Evolutionary conservation across 2,797 vertebrate species (phyloP), one percentile per base, ranked within the genome.

Genomic region (Jordanella pulchra): DNA sequence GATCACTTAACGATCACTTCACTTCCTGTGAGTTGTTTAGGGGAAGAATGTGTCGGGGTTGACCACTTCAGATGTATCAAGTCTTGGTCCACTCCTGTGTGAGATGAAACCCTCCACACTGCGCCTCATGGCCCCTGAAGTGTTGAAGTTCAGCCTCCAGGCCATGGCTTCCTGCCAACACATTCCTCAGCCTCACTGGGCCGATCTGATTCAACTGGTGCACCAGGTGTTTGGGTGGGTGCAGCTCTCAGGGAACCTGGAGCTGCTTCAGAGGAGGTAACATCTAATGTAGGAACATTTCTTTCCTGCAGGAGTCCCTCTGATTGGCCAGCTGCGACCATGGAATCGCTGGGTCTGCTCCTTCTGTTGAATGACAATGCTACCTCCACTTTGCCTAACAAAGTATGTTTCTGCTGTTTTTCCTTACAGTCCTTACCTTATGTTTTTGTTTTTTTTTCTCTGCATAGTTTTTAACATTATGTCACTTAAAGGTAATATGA

Each of bases 81-180:
- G 32, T 60, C 78, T 95, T 0, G 93, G 93, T 2, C 78, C 72
- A 0, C 73, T 95, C 17, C 0, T 94, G 71, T 95, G 94, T 75
- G 91, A 94, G 79, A 47, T 95, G 60, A 15, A 74, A 1, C 80
- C 91, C 3, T 74, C 71, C 28, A 77, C 87, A 44, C 85, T 95
- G 21, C 9, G 51, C 4, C 77, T 75, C 51, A 69, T 93, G 84
- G 69, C 69, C 14, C 25, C 82, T 0, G 71, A 78, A 12, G 86
- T 89, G 66, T 79, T 87, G 45, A 91, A 83, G 3, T 45, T 73
- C 75, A 88, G 72, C 55, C 86, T 95, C 30, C 28, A 65, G 73
- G 56, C 67, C 12, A 77, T 94, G 81, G 87, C 87, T 3, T 79
- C 77, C 66, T 95, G 94, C 67, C n/a, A 65, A 6, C n/a, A 84